Base-by-base conservation (phyloP, 2,797 vertebrate genomes). In the Xenopus petersii region DNA sequence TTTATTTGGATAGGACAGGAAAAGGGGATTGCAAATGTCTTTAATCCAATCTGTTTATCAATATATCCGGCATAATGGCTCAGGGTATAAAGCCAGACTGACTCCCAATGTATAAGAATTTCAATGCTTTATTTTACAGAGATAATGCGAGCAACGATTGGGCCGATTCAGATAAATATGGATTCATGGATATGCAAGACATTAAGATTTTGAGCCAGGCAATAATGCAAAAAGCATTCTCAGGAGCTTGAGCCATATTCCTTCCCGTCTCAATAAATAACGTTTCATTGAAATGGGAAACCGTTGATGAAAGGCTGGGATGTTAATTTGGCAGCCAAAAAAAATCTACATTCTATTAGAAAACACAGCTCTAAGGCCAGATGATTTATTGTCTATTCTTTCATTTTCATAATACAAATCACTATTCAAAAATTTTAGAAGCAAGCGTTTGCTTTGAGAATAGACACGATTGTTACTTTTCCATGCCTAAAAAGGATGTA, bases 1-100 rank as follows among this genome's bases (percentile, higher is more conserved):
- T 16, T 15, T 55, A 71, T 67, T 62, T 36, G 64, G 49, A 75
- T 64, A 30, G 58, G 67, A 74, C 10, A 10, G 49, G 9, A 64
- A 17, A 10, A 51, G 54, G 42, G 26, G 49, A 51, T 51, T 51
- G 11, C 10, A 13, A 46, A 49, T 59, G 42, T 55, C 49, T 48
- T 12, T 71, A 66, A 71, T 71, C 10, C 69, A 60, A 66, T 71
- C 46, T 65, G 74, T 64, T 66, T 71, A 71, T 77, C 63, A 61
- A 71, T 67, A 30, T 55, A 67, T 67, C 46, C 63, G 55, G 63
- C 69, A 66, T 8, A 65, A 60, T 26, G 16, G 24, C 15, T 64
- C 12, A 13, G 24, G 24, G 60, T 30, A 62, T 30, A 62, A 75
- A 54, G 7, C 6, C 8, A 2, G 3, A 7, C 26, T 30, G 4